phyloP scores from a whole-genome alignment of 2,888 invertebrate species.

The Agrotis segetum region DNA sequence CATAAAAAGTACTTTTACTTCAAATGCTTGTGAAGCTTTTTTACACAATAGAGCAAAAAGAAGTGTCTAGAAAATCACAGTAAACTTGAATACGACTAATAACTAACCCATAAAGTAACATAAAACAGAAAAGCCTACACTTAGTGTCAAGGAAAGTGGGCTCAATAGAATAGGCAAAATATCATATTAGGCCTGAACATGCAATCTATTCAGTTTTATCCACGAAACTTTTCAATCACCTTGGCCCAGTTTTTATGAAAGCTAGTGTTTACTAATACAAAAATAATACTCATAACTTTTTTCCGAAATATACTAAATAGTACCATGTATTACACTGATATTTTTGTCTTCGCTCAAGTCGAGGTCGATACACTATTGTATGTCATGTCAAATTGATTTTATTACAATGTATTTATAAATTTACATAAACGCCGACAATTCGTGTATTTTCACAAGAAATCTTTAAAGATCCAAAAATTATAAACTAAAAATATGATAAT shows the following conservation, averaged over 20 bases:
- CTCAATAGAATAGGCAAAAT: slow-evolving; percentile 39
- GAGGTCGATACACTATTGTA: too few species aligned
- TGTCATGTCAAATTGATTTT: too few species aligned
- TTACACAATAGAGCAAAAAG: not conserved
- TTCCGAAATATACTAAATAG: slow-evolving; percentile 35
- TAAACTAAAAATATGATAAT: too few species aligned
- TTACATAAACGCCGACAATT: too few species aligned
- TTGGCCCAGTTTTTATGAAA: slow-evolving; percentile 44
- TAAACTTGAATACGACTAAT: not conserved
- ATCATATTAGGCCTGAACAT: slow-evolving; percentile 41
- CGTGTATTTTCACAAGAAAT: too few species aligned
- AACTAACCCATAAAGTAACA: slow-evolving; percentile 31
- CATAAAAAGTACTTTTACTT: too few species aligned
- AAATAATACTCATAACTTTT: slow-evolving; percentile 15
- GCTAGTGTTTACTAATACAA: slow-evolving; percentile 47
- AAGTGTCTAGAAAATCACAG: slow-evolving; percentile 6
- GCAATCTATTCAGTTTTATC: slow-evolving; percentile 47
- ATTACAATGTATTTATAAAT: too few species aligned
- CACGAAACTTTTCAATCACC: slow-evolving; percentile 51
- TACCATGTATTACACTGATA: not conserved
- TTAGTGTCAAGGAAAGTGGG: slow-evolving; percentile 33
- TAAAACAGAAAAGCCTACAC: slow-evolving; percentile 35
- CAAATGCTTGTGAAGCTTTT: not conserved
- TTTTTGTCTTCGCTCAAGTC: too few species aligned
- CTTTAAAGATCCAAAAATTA: too few species aligned